phyloP scores from a whole-genome alignment of 2,797 vertebrate species.

The Esox lucius region DNA sequence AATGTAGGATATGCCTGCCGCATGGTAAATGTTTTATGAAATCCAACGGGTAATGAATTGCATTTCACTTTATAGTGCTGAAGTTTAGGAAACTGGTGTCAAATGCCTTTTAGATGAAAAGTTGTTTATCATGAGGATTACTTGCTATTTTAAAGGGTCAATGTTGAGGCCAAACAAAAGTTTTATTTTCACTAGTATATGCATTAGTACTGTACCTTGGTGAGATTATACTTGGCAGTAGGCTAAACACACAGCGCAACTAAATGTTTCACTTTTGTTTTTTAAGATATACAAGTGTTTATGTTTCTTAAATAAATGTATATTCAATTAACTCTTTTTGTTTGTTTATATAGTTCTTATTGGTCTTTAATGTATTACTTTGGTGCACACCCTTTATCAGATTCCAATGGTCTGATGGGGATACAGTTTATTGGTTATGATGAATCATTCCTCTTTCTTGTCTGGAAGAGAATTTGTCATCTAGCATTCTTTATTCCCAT shows the following conservation, averaged over 20 bases:
- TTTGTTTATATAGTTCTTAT: not conserved
- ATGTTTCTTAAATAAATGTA: conserved; percentile 4
- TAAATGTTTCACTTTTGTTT: not conserved
- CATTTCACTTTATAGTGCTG: not conserved
- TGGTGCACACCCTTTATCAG: not conserved
- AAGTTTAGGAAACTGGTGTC: not conserved
- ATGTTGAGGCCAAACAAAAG: not conserved
- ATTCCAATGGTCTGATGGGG: not conserved
- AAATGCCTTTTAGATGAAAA: not conserved
- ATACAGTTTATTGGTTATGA: not conserved
- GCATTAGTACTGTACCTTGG: not conserved
- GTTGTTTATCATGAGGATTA: not conserved
- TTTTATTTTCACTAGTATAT: not conserved
- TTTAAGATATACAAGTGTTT: not conserved
- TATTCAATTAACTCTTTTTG: not conserved
- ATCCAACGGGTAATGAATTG: not conserved
- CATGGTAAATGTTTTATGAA: not conserved
- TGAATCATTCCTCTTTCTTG: not conserved
- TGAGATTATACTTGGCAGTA: not conserved
- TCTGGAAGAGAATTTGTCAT: not conserved
- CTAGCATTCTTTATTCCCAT: too few species aligned
- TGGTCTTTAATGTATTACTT: not conserved
- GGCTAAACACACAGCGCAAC: not conserved
- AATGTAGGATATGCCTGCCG: not conserved
- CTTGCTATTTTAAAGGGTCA: not conserved